Evolutionary conservation across 2,113 vertebrate species (phyloP), one percentile per base, ranked within the genome.

Genomic region (Oncorhynchus clarkii): DNA sequence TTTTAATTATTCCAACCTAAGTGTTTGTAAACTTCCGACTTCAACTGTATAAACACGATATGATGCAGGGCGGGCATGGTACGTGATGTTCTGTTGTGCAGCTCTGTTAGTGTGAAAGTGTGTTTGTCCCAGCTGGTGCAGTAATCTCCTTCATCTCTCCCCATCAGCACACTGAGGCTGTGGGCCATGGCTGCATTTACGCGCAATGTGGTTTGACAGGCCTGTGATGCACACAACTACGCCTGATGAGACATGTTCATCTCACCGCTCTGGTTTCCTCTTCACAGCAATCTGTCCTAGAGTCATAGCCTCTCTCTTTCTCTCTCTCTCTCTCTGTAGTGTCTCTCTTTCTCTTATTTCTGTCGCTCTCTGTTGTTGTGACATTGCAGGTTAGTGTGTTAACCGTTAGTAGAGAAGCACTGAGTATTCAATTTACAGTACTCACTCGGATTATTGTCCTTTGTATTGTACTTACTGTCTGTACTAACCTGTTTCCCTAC

Each of bases 241-340:
- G 29, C 26, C 84, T 86, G 88, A 90, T 89, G 85, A 86, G 75
- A 51, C 45, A 70, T 70, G 75, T 86, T 89, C 83, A 83, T 90
- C 87, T 87, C 76, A 72, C 87, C 75, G 29, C 69, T 0, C 78
- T 67, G 83, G 83, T 88, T 91, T 91, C 89, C 88, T 89, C 81
- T 79, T 29, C 78, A 64, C 73, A 81, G 82, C 69, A 48, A 74
- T 68, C 59, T 65, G 51, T 34, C 5, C 5, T 34, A 6, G 14
- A 18, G 51, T 4, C 68, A 48, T 78, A 57, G 45, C 70, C 60
- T 62, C 60, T 62, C 1, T n/a, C 60, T 13, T 45, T 45, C 39
- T 45, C 39, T 39, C 2, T 26, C 2, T 26, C 59, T 62, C 60
- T 62, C 5, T n/a, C 60, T 26, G 59, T 78, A 57, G 45, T 68